Evolutionary conservation across 2,888 invertebrate species (phyloP).

Genomic region (Nebria brevicollis): DNA sequence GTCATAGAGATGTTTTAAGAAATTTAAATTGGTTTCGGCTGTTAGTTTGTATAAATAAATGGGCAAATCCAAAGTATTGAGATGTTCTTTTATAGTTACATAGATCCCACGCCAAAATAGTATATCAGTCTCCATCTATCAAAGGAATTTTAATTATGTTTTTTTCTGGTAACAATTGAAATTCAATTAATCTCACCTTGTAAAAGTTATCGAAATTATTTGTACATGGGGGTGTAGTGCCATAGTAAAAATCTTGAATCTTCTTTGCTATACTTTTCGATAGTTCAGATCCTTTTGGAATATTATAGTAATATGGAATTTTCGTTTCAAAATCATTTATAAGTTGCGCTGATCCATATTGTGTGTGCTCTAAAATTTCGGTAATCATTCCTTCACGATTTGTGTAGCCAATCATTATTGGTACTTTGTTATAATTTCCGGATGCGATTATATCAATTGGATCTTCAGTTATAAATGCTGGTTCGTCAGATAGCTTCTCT

Average conservation of each 20-base stretch:
- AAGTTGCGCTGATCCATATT: slow-evolving; percentile 42
- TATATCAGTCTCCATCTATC: slow-evolving; percentile 58
- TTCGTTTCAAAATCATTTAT: slow-evolving; percentile 49
- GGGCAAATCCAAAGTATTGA: slow-evolving; percentile 52
- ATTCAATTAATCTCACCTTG: slow-evolving; percentile 20
- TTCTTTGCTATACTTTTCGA: slow-evolving; percentile 52
- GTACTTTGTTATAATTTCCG: slow-evolving; percentile 53
- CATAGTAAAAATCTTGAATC: slow-evolving; percentile 57
- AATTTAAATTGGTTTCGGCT: slow-evolving; percentile 51
- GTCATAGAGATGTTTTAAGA: slow-evolving; percentile 50
- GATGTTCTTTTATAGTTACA: slow-evolving; percentile 52
- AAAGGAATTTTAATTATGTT: slow-evolving; percentile 44
- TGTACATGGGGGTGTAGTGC: slow-evolving; percentile 50
- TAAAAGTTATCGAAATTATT: slow-evolving; percentile 47
- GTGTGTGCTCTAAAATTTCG: slow-evolving; percentile 48
- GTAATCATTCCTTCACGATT: slow-evolving; percentile 54
- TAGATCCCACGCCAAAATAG: slow-evolving; percentile 55
- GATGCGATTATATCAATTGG: slow-evolving; percentile 51
- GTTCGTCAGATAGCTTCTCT: slow-evolving; percentile 50
- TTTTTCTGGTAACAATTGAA: slow-evolving; percentile 19
- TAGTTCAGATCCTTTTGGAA: slow-evolving; percentile 52
- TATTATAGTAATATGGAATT: slow-evolving; percentile 53
- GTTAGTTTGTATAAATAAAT: slow-evolving; percentile 57
- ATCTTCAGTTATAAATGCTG: slow-evolving; percentile 52
- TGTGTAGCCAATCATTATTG: slow-evolving; percentile 54